These are phyloP conservation scores for Hippocampus comes DNA, from an alignment of 2,113 vertebrate genomes.

Conservation along the genomic window DNA sequence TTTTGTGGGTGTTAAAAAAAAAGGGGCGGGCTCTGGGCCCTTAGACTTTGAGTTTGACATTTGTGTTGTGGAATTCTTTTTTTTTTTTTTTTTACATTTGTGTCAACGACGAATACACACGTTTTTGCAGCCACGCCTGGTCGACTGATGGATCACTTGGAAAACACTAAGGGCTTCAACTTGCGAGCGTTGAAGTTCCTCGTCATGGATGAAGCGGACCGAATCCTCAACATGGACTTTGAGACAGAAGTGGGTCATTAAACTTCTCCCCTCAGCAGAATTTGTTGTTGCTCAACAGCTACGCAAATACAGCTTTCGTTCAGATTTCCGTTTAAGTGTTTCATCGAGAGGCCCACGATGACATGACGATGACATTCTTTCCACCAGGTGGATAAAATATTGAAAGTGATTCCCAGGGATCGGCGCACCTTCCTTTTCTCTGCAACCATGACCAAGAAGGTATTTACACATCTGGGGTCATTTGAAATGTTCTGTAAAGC, in stretches of 20 bases:
- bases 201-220: slow-evolving; percentile 97
- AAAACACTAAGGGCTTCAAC: slow-evolving; percentile 97
- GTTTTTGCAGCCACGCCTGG: slow-evolving; percentile 86
- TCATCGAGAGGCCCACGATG: not conserved
- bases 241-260: slow-evolving; percentile 83
- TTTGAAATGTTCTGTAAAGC: too few species aligned
- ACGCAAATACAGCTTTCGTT: not conserved
- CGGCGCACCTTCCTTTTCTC: slow-evolving; percentile 93
- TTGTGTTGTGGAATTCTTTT: not conserved
- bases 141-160: slow-evolving; percentile 90
- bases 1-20: too few species aligned
- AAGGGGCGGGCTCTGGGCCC: too few species aligned
- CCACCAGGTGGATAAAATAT: slow-evolving; percentile 90
- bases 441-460: slow-evolving; percentile 99
- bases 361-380: not conserved
- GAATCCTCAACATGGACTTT: slow-evolving; percentile 99
- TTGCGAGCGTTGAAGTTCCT: slow-evolving; percentile 88
- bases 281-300: not conserved
- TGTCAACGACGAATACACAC: not conserved
- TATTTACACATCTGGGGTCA: slow-evolving; percentile 37
- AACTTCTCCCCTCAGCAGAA: not conserved
- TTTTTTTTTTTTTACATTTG: too few species aligned
- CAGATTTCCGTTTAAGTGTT: not conserved
- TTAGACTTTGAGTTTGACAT: not conserved
- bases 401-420: slow-evolving; percentile 95